Conservation (phyloP, 2,797 vertebrate genomes). For the Sebastes iracundus region DNA sequence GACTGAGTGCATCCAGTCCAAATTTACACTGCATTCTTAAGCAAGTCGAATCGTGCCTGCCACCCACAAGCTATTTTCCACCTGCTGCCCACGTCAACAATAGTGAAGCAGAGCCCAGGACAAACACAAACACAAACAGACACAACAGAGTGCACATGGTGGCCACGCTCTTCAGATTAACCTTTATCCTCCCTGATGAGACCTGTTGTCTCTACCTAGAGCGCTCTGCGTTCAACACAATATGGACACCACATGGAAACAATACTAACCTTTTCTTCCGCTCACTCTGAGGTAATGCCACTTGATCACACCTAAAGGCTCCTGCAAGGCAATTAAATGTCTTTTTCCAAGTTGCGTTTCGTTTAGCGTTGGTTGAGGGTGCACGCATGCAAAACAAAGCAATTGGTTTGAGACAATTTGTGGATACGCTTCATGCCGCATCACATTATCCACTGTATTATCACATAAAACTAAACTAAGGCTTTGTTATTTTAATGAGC, state of each 20-base stretch:
- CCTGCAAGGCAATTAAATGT: not conserved
- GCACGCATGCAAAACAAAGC: not conserved
- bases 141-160: conserved; percentile 66
- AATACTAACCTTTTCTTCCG: conserved; percentile 23
- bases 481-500: conserved; percentile 17
- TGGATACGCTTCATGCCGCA: not conserved
- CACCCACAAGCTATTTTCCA: conserved; percentile 76
- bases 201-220: conserved; percentile 58
- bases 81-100: conserved; percentile 78
- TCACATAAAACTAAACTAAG: not conserved
- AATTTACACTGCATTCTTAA: conserved; percentile 45
- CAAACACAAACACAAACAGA: conserved; percentile 70
- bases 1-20: conserved; percentile 28
- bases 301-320: conserved; percentile 1
- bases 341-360: not conserved
- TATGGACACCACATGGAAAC: conserved; percentile 36
- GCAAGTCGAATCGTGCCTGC: conserved; percentile 66
- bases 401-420: not conserved
- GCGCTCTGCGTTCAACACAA: conserved; percentile 35
- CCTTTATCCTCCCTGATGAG: conserved; percentile 65
- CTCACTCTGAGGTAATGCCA: conserved; percentile 20
- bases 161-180: conserved; percentile 69
- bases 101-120: conserved; percentile 68
- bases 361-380: not conserved
- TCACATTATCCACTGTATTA: not conserved